phyloP scores from a whole-genome alignment of 2,113 vertebrate genomes.

The Acanthochromis polyacanthus region DNA sequence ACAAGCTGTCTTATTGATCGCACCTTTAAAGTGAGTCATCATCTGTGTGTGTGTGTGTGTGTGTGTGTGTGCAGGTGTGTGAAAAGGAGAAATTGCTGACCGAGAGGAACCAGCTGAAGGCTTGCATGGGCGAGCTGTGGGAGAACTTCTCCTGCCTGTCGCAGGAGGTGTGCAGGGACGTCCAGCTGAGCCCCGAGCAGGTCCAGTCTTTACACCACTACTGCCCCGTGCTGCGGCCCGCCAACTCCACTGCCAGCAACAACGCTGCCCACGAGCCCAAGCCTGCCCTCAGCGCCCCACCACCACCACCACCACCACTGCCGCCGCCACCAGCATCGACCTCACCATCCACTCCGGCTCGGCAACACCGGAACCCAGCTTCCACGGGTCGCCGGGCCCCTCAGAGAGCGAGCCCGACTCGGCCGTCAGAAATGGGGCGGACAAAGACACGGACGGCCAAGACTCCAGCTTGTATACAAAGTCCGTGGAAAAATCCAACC shows the following conservation, averaged over 20 bases:
- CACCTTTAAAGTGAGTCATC: neutral
- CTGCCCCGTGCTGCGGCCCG: conserved; percentile 93
- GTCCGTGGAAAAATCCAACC: conserved; percentile 90
- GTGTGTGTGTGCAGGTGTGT: conserved; percentile 87
- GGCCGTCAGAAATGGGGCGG: conserved; percentile 75
- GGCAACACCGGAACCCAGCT: conserved; percentile 87
- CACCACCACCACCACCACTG: conserved; percentile 40
- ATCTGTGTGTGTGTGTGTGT: conserved; percentile 21
- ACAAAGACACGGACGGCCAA: conserved; percentile 82
- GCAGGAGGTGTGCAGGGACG: conserved; percentile 97
- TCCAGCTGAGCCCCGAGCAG: conserved; percentile 96
- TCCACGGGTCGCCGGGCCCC: conserved; percentile 85
- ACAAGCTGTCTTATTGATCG: no score
- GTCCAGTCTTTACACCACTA: conserved; percentile 96
- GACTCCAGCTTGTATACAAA: conserved; percentile 80
- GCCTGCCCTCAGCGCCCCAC: conserved; percentile 32
- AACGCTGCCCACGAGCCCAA: conserved; percentile 82
- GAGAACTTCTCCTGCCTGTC: conserved; percentile 99
- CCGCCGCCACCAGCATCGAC: conserved; percentile 85
- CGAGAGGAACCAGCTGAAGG: conserved; percentile 97
- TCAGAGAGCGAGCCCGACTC: conserved; percentile 86
- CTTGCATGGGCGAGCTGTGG: conserved; percentile 97
- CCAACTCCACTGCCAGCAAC: conserved; percentile 82
- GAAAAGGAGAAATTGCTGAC: conserved; percentile 98
- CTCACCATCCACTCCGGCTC: conserved; percentile 81